Evolutionary conservation across 2,888 invertebrate genomes (phyloP).

Genomic region (Dynastes grantii): DNA sequence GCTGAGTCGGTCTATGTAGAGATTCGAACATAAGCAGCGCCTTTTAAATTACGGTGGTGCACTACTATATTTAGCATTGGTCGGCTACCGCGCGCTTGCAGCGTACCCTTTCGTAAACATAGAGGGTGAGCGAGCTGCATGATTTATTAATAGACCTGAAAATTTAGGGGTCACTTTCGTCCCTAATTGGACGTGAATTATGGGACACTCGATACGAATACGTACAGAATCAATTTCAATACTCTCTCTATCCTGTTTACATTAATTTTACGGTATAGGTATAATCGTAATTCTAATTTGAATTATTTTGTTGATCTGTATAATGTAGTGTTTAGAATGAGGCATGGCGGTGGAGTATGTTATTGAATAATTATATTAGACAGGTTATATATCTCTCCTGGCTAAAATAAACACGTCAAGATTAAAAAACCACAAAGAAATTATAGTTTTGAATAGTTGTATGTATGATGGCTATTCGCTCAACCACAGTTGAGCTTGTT

Average conservation of each 20-base stretch:
- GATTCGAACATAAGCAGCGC: conserved; percentile 24
- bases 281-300: conserved; percentile 15
- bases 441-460: too few relatives aligned
- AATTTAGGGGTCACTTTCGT: conserved; percentile 60
- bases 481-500: too few relatives aligned
- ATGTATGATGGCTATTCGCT: too few relatives aligned
- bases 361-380: too few relatives aligned
- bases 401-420: too few relatives aligned
- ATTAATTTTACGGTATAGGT: conserved; percentile 16
- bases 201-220: conserved; percentile 55
- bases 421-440: too few relatives aligned
- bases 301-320: conserved; percentile 23
- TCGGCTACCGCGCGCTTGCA: conserved; percentile 5
- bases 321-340: neutral
- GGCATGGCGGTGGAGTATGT: too few relatives aligned
- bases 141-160: conserved; percentile 61
- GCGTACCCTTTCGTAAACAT: conserved; percentile 58
- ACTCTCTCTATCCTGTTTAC: conserved; percentile 28
- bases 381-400: too few relatives aligned
- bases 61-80: conserved; percentile 18
- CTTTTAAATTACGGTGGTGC: neutral
- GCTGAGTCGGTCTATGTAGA: neutral
- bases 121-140: conserved; percentile 55
- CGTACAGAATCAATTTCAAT: conserved; percentile 54
- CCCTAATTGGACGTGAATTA: conserved; percentile 63